phyloP scores from a whole-genome alignment of 30 jellyfish, hydroid and myxozoan genomes.

The Cassiopea andromeda region DNA sequence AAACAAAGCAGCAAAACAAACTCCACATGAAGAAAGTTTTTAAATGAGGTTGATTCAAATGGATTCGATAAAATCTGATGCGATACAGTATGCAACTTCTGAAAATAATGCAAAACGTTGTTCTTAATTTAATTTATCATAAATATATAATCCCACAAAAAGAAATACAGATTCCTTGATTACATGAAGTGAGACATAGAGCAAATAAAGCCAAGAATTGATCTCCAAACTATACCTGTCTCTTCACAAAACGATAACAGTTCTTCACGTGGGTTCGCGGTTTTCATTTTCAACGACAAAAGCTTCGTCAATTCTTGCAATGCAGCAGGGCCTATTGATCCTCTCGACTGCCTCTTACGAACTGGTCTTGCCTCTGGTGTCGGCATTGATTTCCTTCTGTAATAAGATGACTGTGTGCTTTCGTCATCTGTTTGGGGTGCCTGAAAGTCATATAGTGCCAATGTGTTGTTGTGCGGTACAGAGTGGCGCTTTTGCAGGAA shows the following conservation, averaged over 20 bases:
- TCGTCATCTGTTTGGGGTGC: neutral
- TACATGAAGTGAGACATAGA: no score
- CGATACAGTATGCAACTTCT: no score
- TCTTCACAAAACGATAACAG: constrained; percentile 1
- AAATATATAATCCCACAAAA: no score
- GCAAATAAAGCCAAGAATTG: neutral
- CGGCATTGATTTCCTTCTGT: neutral
- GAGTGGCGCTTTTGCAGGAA: constrained; percentile 4
- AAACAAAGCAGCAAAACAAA: no score
- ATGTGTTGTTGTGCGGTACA: neutral
- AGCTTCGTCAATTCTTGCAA: neutral
- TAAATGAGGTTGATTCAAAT: no score
- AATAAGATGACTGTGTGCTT: neutral
- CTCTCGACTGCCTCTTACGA: neutral
- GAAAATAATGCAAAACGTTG: no score
- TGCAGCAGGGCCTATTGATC: neutral
- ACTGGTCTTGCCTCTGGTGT: neutral
- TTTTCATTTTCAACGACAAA: neutral
- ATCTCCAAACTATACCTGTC: neutral
- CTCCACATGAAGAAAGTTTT: no score
- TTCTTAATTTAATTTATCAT: no score
- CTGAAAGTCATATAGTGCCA: neutral
- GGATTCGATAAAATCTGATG: no score
- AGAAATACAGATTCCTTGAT: no score
- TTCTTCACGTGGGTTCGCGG: neutral